These are phyloP conservation scores for Proterorhinus semilunaris DNA, from an alignment of 2,113 vertebrate genomes.

Conservation along the genomic window DNA sequence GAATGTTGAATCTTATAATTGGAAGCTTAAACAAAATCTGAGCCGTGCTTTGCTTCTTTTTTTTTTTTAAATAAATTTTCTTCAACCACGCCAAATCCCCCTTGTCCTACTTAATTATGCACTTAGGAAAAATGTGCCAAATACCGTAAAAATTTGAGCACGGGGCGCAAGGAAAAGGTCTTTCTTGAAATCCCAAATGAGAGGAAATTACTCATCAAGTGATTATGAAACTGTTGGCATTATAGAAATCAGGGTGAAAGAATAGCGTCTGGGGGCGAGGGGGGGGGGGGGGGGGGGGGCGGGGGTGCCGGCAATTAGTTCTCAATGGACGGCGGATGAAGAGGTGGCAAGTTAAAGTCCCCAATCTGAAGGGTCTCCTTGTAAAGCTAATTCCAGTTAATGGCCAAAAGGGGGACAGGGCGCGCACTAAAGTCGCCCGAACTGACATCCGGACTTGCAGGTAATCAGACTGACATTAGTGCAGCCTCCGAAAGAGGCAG, in stretches of 20 bases:
- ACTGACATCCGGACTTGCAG: constrained; percentile 73
- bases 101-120: constrained; percentile 55
- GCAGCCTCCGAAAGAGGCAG: constrained; percentile 82
- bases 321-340: constrained; percentile 69
- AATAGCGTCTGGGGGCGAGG: constrained; percentile 62
- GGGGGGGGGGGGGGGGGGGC: constrained; percentile 23
- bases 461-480: constrained; percentile 88
- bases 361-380: constrained; percentile 73
- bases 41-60: constrained; percentile 3
- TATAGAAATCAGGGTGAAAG: constrained; percentile 78
- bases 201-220: constrained; percentile 72
- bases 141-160: constrained; percentile 53
- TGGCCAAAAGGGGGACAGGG: constrained; percentile 70
- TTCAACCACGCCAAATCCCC: constrained; percentile 10
- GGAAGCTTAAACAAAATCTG: constrained; percentile 52
- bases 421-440: constrained; percentile 70
- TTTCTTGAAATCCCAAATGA: constrained; percentile 71
- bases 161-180: constrained; percentile 52
- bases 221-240: constrained; percentile 76
- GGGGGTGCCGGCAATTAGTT: constrained; percentile 72
- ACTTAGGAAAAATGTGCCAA: constrained; percentile 59
- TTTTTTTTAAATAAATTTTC: constrained; percentile 35
- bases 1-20: constrained; percentile 17
- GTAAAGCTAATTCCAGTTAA: constrained; percentile 89
- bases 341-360: constrained; percentile 74